Conservation (phyloP, 2,797 vertebrate species). For the Phrynocephalus forsythii region DNA sequence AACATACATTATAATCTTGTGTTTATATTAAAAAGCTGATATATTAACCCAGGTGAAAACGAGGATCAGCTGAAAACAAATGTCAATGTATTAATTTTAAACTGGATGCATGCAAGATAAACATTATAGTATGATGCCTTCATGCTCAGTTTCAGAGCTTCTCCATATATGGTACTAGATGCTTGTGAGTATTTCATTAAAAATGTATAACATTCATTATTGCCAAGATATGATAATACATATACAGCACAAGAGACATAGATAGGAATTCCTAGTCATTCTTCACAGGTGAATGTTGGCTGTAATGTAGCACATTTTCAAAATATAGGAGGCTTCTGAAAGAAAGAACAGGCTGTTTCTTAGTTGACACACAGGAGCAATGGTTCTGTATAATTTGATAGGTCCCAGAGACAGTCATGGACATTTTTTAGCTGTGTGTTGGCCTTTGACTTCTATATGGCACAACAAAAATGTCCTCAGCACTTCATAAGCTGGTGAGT, state of each 20-base stretch:
- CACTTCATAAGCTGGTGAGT: slow-evolving; percentile 27
- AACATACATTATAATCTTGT: too few species aligned
- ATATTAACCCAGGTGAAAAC: not conserved
- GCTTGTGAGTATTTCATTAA: not conserved
- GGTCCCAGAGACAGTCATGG: not conserved
- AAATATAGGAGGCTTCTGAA: not conserved
- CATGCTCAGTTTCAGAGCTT: not conserved
- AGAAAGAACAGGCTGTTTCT: not conserved
- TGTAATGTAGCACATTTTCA: not conserved
- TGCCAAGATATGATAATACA: not conserved
- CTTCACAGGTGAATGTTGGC: not conserved
- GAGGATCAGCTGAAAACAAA: not conserved
- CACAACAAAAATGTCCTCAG: slow-evolving; percentile 1
- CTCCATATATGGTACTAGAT: too few species aligned
- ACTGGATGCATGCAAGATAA: not conserved
- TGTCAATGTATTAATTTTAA: not conserved
- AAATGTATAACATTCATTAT: not conserved
- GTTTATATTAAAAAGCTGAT: not conserved
- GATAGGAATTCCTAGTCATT: not conserved
- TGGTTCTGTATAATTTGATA: not conserved
- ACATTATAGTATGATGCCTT: not conserved
- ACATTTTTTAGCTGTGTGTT: slow-evolving; percentile 21
- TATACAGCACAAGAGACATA: not conserved
- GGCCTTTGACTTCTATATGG: slow-evolving; percentile 8
- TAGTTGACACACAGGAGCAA: not conserved